Conservation (phyloP, 1,140 invertebrate species). For the Ceratosolen fusciceps region DNA sequence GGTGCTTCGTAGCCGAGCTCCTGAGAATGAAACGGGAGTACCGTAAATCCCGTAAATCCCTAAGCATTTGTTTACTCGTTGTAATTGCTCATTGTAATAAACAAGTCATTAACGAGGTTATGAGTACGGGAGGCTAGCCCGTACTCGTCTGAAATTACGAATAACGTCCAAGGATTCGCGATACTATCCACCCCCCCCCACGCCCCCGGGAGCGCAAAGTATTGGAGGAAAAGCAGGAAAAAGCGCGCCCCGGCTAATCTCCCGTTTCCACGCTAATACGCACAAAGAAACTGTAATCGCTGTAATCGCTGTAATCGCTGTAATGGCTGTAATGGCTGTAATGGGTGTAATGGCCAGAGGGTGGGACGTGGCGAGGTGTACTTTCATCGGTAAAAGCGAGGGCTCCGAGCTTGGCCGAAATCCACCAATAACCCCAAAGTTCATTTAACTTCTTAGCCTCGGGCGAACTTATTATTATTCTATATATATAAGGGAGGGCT, state of each 20-base stretch:
- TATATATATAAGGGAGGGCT: not conserved
- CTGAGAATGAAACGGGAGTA: not conserved
- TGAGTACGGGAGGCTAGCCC: too few species aligned
- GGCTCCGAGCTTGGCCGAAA: not conserved
- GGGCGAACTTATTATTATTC: not conserved
- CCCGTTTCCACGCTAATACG: not conserved
- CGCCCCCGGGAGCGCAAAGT: too few species aligned
- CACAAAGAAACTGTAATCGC: not conserved
- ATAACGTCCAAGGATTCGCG: not conserved
- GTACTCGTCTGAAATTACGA: not conserved
- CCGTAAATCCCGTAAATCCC: not conserved
- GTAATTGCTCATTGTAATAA: slow-evolving; percentile 2
- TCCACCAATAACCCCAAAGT: not conserved
- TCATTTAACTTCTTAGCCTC: not conserved
- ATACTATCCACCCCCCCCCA: too few species aligned
- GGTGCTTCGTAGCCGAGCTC: not conserved
- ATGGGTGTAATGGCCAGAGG: too few species aligned
- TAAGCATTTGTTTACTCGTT: not conserved
- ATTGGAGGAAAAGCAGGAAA: not conserved
- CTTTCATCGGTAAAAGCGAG: not conserved
- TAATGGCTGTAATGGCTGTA: too few species aligned
- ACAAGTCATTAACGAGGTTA: not conserved
- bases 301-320: too few species aligned
- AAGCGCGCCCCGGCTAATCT: not conserved
- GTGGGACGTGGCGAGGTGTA: not conserved